Evolutionary conservation across 1,140 invertebrate genomes (phyloP), one percentile per base, ranked within the genome.

Genomic region (Arctopsyche grandis): DNA sequence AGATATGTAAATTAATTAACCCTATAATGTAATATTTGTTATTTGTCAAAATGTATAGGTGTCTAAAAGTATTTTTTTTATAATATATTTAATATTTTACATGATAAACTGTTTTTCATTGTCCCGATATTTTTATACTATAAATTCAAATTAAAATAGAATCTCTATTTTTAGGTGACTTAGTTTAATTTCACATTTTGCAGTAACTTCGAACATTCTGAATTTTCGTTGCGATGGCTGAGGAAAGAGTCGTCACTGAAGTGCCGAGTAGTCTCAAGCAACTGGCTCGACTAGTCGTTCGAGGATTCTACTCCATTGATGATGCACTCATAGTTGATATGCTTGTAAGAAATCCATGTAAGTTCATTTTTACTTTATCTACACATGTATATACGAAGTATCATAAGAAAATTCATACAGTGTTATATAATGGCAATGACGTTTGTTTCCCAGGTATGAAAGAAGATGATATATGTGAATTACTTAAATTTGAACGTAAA

Each of bases 311-410:
- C 86, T 92, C 92, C 0, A 94, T 96, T 82, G 97, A 99, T 89
- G 97, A 98, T 91, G 92, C 95, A 0, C 90, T 99, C 0, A 96
- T 98, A 69, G 94, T 98, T 69, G 97, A 99, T 88, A 96, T 98
- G 94, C 88, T 99, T 12, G 96, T 98, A 38, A 89, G 96, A 84
- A 97, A 98, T 91, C 95, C 95, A 26, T 98, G 95, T 92, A 89
- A 90, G 92, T 89, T 43, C n/a, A n/a, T n/a, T n/a, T n/a, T n/a
- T n/a, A n/a, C n/a, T n/a, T n/a, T n/a, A n/a, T n/a, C n/a, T n/a
- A n/a, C n/a, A n/a, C n/a, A n/a, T n/a, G n/a, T n/a, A n/a, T 48
- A 69, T 44, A 79, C 19, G 16, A 29, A 79, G 69, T 75, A 69
- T 76, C 77, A 10, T 74, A 69, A 44, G n/a, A 78, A 22, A 10